Evolutionary conservation across 2,113 vertebrate species (phyloP), one percentile per base, ranked within the genome.

Genomic region (Pseudopodoces humilis): DNA sequence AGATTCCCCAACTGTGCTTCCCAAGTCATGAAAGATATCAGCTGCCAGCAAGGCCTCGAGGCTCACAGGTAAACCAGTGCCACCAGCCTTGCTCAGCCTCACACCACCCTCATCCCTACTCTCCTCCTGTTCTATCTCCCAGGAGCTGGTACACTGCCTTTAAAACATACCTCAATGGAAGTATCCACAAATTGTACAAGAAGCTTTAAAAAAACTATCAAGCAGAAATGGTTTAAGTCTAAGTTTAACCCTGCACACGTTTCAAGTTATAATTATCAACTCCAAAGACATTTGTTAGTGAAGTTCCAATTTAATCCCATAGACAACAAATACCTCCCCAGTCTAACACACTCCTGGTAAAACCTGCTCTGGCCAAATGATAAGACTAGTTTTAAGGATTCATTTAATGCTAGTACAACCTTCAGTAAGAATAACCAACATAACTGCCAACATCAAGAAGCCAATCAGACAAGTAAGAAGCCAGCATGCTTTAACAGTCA

Each of bases 71-170:
- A 21, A 74, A n/a, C 46, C 78, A 87, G 58, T 7, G 35, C 39
- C 85, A 72, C 35, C n/a, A 55, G 9, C 21, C 22, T 25, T 18
- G 4, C 37, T 35, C 47, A 44, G 35, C 21, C 25, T 27, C 21
- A n/a, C 1, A 0, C 16, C 0, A 7, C 23, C 31, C 71, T 50
- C 49, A 41, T 44, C 33, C 52, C 11, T 21, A 2, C 60, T 59
- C 46, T 44, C 37, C 60, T 55, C 33, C 22, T 63, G 41, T 3
- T 56, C 16, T 4, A 0, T 1, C 10, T 19, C 52, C 71, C 79
- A 71, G 58, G 28, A 58, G 37, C 19, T 21, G 21, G 3, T 1
- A 23, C 25, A 1, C 0, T 10, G 31, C 47, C 18, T 31, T 47
- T 7, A n/a, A 25, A 68, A 24, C 1, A 2, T 3, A 43, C 15